phyloP scores from a whole-genome alignment of 1,140 invertebrate genomes.

The Paraescarpia echinospica region DNA sequence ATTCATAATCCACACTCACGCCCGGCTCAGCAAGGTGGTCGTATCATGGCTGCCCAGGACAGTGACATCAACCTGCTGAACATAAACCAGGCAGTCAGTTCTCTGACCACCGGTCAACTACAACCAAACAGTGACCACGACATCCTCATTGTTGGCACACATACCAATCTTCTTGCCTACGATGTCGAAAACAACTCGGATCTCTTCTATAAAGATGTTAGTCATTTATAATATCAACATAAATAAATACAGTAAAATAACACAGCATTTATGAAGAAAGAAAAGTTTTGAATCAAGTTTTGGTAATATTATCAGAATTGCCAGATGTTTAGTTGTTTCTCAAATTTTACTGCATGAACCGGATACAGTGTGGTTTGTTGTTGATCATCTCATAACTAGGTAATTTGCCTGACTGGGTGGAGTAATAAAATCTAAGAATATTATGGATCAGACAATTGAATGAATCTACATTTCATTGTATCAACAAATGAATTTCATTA shows the following conservation, averaged over 20 bases:
- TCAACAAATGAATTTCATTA: neutral
- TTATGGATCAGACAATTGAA: neutral
- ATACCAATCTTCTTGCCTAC: conserved; percentile 84
- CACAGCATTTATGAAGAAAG: too few relatives aligned
- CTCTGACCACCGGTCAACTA: conserved; percentile 70
- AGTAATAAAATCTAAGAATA: neutral
- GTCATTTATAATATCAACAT: conserved; percentile 27
- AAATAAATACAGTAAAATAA: neutral
- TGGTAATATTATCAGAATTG: neutral
- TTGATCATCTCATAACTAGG: neutral
- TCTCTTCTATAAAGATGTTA: conserved; percentile 86
- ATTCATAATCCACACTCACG: conserved; percentile 75
- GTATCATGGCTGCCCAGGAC: conserved; percentile 62
- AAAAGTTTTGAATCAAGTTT: too few relatives aligned
- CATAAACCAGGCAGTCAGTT: conserved; percentile 77
- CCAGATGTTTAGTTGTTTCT: neutral
- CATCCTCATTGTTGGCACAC: conserved; percentile 79
- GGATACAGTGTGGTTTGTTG: neutral
- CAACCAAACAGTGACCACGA: conserved; percentile 66
- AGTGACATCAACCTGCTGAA: conserved; percentile 76
- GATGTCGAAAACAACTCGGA: conserved; percentile 90
- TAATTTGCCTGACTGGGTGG: neutral
- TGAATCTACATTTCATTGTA: neutral
- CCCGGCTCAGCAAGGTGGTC: conserved; percentile 59
- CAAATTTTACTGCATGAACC: neutral